A percentile compares a stretch with the other conserved stretches of the same genome.
phyloP scores from a whole-genome alignment of 2,797 vertebrate species.

The Acanthornis magna region DNA sequence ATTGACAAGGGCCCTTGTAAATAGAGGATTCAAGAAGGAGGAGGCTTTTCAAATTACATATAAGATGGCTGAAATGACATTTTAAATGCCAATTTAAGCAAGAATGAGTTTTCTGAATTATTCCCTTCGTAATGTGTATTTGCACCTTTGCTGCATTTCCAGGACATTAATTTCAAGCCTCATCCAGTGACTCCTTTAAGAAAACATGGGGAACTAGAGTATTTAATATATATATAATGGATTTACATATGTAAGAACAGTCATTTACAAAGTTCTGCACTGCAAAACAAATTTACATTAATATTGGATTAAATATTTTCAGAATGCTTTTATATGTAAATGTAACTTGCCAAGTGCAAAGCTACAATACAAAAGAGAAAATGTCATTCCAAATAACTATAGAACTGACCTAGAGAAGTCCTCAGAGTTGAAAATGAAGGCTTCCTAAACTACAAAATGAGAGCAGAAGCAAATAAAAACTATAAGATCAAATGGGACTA shows the following conservation, averaged over 20 bases:
- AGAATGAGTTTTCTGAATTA: slow-evolving; percentile 37
- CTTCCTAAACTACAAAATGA: not conserved
- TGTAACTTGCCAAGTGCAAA: not conserved
- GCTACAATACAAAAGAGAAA: not conserved
- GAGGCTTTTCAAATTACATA: slow-evolving; percentile 9
- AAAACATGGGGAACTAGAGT: not conserved
- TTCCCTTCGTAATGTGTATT: not conserved
- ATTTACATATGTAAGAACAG: not conserved
- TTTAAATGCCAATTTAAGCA: slow-evolving; percentile 35
- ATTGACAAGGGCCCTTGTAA: slow-evolving; percentile 32
- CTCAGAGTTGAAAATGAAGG: not conserved
- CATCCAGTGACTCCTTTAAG: not conserved
- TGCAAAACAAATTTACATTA: slow-evolving; percentile 26
- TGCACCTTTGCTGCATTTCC: not conserved
- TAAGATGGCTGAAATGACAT: slow-evolving; percentile 33
- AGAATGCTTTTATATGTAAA: slow-evolving; percentile 39
- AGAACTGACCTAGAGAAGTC: not conserved
- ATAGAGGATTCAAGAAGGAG: not conserved
- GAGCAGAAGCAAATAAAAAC: slow-evolving; percentile 28
- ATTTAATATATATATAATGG: slow-evolving; percentile 11
- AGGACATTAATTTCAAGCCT: slow-evolving; percentile 1
- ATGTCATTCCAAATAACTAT: not conserved
- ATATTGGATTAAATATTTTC: slow-evolving; percentile 32
- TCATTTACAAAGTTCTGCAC: not conserved
- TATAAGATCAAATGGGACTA: slow-evolving; percentile 25